phyloP scores from a whole-genome alignment of 2,888 invertebrate genomes.

The Drosophila macrospina region DNA sequence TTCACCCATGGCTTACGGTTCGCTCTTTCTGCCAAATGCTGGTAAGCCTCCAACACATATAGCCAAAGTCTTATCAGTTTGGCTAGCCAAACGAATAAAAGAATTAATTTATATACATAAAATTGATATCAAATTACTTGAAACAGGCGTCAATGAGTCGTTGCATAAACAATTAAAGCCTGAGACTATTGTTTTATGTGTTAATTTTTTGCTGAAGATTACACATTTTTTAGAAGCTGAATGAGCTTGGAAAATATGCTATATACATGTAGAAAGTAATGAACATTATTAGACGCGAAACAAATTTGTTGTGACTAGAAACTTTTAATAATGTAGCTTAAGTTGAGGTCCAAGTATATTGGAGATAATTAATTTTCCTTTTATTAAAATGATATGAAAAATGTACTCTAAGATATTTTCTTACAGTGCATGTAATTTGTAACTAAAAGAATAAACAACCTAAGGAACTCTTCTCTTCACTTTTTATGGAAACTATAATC shows the following conservation, averaged over 20 bases:
- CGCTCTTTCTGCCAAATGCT: conserved; percentile 83
- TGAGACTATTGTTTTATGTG: conserved; percentile 28
- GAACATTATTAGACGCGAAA: too few relatives aligned
- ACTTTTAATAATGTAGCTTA: too few relatives aligned
- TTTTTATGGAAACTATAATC: not conserved
- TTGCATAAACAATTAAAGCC: conserved; percentile 75
- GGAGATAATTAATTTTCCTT: not conserved
- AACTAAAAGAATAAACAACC: conserved; percentile 8
- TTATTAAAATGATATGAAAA: not conserved
- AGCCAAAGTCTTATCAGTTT: conserved; percentile 48
- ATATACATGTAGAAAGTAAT: too few relatives aligned
- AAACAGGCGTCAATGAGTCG: conserved; percentile 76
- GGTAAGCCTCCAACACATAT: conserved; percentile 66
- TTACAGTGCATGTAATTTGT: conserved; percentile 5
- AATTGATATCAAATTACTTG: conserved; percentile 58
- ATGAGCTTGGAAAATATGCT: conserved; percentile 39
- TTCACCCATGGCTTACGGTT: conserved; percentile 83
- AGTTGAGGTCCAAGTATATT: too few relatives aligned
- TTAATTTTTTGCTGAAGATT: conserved; percentile 63
- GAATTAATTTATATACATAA: conserved; percentile 5
- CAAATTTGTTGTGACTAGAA: too few relatives aligned
- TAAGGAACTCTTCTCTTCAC: not conserved
- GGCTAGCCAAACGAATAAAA: conserved; percentile 18
- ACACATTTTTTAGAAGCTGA: conserved; percentile 73
- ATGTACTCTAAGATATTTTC: too few relatives aligned